These are phyloP conservation scores for Bombus confusus DNA, from an alignment of 1,140 invertebrate species.

Conservation along the genomic window DNA sequence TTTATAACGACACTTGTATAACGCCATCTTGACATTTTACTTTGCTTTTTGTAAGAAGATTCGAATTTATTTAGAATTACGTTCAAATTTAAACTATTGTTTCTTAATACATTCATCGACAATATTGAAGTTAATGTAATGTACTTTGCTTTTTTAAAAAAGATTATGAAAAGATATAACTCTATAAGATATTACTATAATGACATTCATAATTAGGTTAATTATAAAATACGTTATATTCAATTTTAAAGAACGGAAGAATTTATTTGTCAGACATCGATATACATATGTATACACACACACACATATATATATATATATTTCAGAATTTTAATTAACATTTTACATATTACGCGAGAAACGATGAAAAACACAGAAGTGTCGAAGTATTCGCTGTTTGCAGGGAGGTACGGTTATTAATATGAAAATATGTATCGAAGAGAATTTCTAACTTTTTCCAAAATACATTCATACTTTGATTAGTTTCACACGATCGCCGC, in stretches of 20 bases:
- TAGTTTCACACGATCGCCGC: constrained; percentile 15
- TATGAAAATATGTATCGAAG: constrained; percentile 56
- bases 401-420: constrained; percentile 3
- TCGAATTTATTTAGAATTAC: background rate
- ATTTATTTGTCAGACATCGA: constrained; percentile 47
- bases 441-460: constrained; percentile 34
- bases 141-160: background rate
- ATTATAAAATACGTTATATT: background rate
- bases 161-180: background rate
- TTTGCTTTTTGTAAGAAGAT: background rate
- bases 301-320: constrained; percentile 49
- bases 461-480: constrained; percentile 44
- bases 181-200: no score
- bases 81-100: no score
- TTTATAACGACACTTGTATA: background rate
- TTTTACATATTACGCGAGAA: constrained; percentile 57
- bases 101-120: no score
- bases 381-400: constrained; percentile 18
- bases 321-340: constrained; percentile 48
- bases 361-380: constrained; percentile 52
- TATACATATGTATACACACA: constrained; percentile 45
- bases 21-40: background rate
- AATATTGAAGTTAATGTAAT: background rate
- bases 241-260: constrained; percentile 1
- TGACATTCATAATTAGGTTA: background rate